Evolutionary conservation across 2,113 vertebrate species (phyloP).

Genomic region (Alexandromys fortis): DNA sequence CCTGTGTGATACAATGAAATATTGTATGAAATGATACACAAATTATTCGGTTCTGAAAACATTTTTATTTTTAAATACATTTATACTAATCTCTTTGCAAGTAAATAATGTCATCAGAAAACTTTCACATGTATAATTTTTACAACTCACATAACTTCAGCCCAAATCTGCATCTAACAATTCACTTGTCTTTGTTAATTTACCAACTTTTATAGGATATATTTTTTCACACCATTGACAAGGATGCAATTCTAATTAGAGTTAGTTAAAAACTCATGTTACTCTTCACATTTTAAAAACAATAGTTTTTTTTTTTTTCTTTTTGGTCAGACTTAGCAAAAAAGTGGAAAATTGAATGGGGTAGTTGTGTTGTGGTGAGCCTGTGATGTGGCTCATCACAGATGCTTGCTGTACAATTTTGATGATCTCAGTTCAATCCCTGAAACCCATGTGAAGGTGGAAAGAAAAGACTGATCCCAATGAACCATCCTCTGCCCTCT

Average conservation of each 20-base stretch:
- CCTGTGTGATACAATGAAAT: neutral
- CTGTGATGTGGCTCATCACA: neutral
- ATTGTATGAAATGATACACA: neutral
- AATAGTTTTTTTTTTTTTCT: neutral
- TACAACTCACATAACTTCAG: neutral
- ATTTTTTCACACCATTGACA: neutral
- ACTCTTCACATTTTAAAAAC: neutral
- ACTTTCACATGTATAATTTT: neutral
- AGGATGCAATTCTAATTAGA: neutral
- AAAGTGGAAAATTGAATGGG: neutral
- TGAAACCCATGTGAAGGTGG: neutral
- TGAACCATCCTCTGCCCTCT: neutral
- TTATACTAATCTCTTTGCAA: neutral
- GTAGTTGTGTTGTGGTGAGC: neutral
- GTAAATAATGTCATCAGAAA: neutral
- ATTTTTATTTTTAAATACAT: neutral
- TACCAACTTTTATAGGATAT: neutral
- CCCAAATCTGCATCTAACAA: neutral
- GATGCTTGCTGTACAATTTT: neutral
- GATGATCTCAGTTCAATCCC: neutral
- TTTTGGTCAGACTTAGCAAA: neutral
- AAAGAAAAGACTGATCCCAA: neutral
- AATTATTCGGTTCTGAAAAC: neutral
- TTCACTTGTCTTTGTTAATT: neutral
- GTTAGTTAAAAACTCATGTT: neutral